Conservation (phyloP, 1,140 invertebrate genomes). For the Eurosta solidaginis region DNA sequence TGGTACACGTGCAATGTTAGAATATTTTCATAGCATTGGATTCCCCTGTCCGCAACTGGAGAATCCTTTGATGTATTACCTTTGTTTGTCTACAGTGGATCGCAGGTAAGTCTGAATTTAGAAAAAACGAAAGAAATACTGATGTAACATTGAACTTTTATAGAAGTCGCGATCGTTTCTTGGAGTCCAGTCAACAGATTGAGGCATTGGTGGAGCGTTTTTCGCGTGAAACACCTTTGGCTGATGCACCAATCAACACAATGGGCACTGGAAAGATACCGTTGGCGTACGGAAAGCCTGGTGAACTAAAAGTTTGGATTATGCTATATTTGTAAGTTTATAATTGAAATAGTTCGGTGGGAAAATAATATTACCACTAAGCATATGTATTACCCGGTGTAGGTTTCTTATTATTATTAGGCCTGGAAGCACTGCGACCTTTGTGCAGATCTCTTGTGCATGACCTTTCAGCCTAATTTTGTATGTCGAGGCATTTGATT, state of each 20-base stretch:
- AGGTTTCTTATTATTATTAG: too few relatives aligned
- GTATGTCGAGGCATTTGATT: too few relatives aligned
- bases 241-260: constrained; percentile 59
- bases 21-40: constrained; percentile 89
- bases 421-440: too few relatives aligned
- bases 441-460: too few relatives aligned
- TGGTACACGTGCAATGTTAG: constrained; percentile 84
- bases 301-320: constrained; percentile 71
- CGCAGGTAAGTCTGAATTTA: constrained; percentile 64
- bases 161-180: constrained; percentile 71
- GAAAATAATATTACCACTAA: too few relatives aligned
- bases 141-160: neutral
- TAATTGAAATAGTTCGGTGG: too few relatives aligned
- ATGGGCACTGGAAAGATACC: constrained; percentile 72
- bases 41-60: constrained; percentile 92
- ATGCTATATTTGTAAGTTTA: constrained; percentile 76
- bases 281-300: constrained; percentile 74
- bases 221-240: constrained; percentile 71
- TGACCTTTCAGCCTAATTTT: too few relatives aligned
- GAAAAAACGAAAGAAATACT: neutral
- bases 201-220: constrained; percentile 89
- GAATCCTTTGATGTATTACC: constrained; percentile 92
- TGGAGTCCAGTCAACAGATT: constrained; percentile 92
- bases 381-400: too few relatives aligned
- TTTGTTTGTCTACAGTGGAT: constrained; percentile 91